A percentile compares a stretch with the other conserved stretches of the same genome.
These are phyloP conservation scores for Phania funesta DNA, from an alignment of 2,888 invertebrate genomes.

Conservation along the genomic window DNA sequence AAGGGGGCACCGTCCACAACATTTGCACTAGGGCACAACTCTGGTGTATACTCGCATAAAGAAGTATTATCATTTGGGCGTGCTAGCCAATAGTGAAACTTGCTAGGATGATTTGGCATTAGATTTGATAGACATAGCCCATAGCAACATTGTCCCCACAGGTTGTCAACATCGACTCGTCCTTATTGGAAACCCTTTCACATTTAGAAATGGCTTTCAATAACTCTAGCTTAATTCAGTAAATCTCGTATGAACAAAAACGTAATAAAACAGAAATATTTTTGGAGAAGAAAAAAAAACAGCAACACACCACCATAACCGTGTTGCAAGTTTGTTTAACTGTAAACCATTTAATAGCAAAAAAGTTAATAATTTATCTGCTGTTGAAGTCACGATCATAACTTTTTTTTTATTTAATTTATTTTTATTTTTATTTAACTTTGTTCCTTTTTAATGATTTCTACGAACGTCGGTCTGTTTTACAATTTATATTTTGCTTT, in stretches of 20 bases:
- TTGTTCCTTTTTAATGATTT: constrained; percentile 52
- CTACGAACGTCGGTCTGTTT: constrained; percentile 51
- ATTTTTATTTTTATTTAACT: constrained; percentile 30
- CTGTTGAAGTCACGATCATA: constrained; percentile 53
- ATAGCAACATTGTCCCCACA: too few species aligned
- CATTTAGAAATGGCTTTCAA: too few species aligned
- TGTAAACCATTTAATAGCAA: constrained; percentile 46
- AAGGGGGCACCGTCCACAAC: too few species aligned
- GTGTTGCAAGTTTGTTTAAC: constrained; percentile 48
- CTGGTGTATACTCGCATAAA: too few species aligned
- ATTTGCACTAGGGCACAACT: too few species aligned
- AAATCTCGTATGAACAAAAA: background rate
- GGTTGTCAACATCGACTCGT: too few species aligned
- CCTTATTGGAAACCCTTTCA: too few species aligned
- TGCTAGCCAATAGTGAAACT: too few species aligned
- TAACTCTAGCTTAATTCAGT: too few species aligned
- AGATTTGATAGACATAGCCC: too few species aligned
- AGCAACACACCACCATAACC: constrained; percentile 2
- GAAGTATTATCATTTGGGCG: too few species aligned
- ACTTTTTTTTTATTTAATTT: constrained; percentile 9
- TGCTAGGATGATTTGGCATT: too few species aligned
- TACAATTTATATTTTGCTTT: constrained; percentile 49
- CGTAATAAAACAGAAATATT: background rate
- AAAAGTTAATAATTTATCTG: constrained; percentile 47
- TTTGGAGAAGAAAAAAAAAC: background rate